Percentiles rank a stretch among this genome's conserved stretches.
These are phyloP conservation scores for Cygnus olor DNA, from an alignment of 2,797 vertebrate genomes.

Conservation along the genomic window DNA sequence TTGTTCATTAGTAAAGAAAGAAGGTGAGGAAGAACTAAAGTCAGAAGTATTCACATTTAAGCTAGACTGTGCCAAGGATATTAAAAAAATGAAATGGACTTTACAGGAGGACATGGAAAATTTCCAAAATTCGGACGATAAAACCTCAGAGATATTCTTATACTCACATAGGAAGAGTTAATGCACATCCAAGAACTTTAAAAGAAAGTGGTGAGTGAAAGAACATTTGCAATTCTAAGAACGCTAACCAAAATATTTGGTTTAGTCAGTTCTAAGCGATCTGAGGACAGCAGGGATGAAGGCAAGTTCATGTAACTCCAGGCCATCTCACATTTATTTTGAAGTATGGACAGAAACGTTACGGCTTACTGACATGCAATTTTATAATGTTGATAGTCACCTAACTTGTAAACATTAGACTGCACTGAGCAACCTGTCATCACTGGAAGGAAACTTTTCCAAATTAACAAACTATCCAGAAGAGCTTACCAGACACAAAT, in stretches of 20 bases:
- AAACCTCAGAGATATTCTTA: too few relatives aligned
- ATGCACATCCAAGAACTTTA: not conserved
- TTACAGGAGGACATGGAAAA: not conserved
- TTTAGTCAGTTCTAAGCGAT: not conserved
- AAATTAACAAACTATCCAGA: not conserved
- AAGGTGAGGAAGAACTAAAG: not conserved
- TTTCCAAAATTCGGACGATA: not conserved
- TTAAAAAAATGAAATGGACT: not conserved
- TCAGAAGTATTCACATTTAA: not conserved
- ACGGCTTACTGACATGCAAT: fast-evolving
- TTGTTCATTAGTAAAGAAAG: not conserved
- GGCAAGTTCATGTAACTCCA: not conserved
- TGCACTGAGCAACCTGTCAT: too few relatives aligned
- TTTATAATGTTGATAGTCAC: not conserved
- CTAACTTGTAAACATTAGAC: not conserved
- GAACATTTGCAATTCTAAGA: not conserved
- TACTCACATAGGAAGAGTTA: not conserved
- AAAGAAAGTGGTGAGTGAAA: not conserved
- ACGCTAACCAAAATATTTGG: not conserved
- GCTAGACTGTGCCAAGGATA: too few relatives aligned
- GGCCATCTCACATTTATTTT: not conserved
- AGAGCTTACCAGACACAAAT: not conserved
- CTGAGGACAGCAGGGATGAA: not conserved
- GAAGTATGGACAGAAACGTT: too few relatives aligned
- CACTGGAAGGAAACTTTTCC: not conserved